phyloP scores from a whole-genome alignment of 2,113 vertebrate species.

The Apteryx mantelli region DNA sequence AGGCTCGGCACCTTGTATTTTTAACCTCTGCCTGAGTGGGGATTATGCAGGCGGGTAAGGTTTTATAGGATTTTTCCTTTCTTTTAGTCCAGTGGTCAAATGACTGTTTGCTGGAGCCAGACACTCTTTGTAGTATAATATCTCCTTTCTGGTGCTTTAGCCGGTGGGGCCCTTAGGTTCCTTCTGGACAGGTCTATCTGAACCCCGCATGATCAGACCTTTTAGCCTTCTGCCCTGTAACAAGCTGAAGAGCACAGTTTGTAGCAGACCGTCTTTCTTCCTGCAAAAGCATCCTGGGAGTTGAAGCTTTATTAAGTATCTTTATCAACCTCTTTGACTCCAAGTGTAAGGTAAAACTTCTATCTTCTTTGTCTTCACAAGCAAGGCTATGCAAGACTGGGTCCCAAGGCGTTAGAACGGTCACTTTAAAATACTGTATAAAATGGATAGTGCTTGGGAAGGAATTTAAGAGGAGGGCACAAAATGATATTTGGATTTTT shows the following conservation, averaged over 20 bases:
- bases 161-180: not conserved
- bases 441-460: not conserved
- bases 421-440: rapidly evolving
- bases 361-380: not conserved
- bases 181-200: not conserved
- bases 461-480: not conserved
- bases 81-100: not conserved
- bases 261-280: not conserved
- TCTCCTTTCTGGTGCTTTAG: not conserved
- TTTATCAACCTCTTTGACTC: not conserved
- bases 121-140: too few relatives aligned
- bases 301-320: not conserved
- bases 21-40: not conserved
- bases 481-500: not conserved
- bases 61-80: not conserved
- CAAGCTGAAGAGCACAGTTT: too few relatives aligned
- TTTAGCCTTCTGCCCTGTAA: too few relatives aligned
- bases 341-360: not conserved
- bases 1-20: not conserved
- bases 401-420: not conserved
- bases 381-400: not conserved
- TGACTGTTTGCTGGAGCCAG: not conserved
- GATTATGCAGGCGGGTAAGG: too few relatives aligned
- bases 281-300: not conserved
- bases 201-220: not conserved